Evolutionary conservation across 2,888 invertebrate genomes (phyloP).

Genomic region (Malthinus seriepunctatus): DNA sequence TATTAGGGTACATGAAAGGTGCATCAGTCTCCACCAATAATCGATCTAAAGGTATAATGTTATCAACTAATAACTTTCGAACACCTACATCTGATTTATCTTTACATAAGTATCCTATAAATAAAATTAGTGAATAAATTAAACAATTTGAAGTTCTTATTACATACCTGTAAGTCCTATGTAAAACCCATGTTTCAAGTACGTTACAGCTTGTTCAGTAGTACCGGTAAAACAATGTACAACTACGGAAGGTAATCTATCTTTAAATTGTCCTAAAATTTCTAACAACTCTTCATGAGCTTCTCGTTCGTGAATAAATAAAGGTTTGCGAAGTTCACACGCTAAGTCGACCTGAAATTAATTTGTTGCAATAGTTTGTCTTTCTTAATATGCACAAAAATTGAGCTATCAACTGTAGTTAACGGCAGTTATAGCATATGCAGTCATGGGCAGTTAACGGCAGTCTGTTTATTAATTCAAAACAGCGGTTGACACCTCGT

Average conservation of each 20-base stretch:
- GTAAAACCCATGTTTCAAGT: constrained; percentile 84
- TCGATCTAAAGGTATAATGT: constrained; percentile 80
- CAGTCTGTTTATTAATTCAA: too few relatives aligned
- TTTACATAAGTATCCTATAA: constrained; percentile 80
- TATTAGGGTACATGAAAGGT: constrained; percentile 96
- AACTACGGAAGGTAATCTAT: constrained; percentile 74
- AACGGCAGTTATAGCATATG: too few relatives aligned
- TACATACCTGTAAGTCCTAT: constrained; percentile 75
- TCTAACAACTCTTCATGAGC: constrained; percentile 84
- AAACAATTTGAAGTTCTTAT: not conserved
- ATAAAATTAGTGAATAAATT: constrained; percentile 15
- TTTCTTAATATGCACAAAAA: too few relatives aligned
- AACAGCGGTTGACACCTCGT: too few relatives aligned
- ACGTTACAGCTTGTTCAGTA: constrained; percentile 78
- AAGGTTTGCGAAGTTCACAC: constrained; percentile 81
- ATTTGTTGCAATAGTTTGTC: too few relatives aligned
- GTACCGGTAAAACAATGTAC: constrained; percentile 93
- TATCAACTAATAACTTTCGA: constrained; percentile 78
- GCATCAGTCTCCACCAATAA: constrained; percentile 91
- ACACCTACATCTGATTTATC: constrained; percentile 93
- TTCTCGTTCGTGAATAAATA: constrained; percentile 90
- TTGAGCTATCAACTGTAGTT: too few relatives aligned
- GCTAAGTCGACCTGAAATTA: constrained; percentile 76
- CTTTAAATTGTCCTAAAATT: constrained; percentile 63
- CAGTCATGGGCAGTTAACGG: too few relatives aligned